Percentiles rank a stretch among this genome's conserved stretches.
Evolutionary conservation across 2,797 vertebrate species (phyloP).

Genomic region (Martes flavigula): DNA sequence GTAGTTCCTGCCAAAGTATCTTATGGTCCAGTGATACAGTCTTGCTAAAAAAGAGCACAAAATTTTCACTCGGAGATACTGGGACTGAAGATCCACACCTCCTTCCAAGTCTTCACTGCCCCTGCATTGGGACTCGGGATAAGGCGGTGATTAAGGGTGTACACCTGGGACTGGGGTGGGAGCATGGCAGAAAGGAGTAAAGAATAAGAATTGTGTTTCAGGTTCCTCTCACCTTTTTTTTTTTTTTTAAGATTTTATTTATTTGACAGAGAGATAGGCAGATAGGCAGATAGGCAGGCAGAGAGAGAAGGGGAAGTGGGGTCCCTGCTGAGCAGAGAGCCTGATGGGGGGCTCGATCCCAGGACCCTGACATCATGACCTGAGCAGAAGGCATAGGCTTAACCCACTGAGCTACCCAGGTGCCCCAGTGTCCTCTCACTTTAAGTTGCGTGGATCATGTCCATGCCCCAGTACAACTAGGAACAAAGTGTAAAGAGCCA

Average conservation of each 20-base stretch:
- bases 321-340: too few relatives aligned
- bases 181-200: neutral
- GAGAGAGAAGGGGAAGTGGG: too few relatives aligned
- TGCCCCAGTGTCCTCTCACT: neutral
- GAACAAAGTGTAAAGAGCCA: neutral
- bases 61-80: neutral
- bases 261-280: too few relatives aligned
- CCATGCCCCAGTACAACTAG: neutral
- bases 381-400: too few relatives aligned
- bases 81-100: neutral
- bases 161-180: neutral
- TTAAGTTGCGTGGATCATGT: neutral
- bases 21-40: neutral
- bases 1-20: neutral
- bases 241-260: too few relatives aligned
- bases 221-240: neutral
- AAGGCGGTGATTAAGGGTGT: neutral
- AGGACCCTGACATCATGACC: too few relatives aligned
- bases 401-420: too few relatives aligned
- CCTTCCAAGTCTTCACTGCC: accelerated
- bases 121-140: neutral
- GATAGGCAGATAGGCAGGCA: too few relatives aligned
- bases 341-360: too few relatives aligned
- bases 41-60: neutral
- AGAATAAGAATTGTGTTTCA: neutral